phyloP scores from a whole-genome alignment of 1,140 invertebrate genomes.

The Dendroctonus ponderosae region DNA sequence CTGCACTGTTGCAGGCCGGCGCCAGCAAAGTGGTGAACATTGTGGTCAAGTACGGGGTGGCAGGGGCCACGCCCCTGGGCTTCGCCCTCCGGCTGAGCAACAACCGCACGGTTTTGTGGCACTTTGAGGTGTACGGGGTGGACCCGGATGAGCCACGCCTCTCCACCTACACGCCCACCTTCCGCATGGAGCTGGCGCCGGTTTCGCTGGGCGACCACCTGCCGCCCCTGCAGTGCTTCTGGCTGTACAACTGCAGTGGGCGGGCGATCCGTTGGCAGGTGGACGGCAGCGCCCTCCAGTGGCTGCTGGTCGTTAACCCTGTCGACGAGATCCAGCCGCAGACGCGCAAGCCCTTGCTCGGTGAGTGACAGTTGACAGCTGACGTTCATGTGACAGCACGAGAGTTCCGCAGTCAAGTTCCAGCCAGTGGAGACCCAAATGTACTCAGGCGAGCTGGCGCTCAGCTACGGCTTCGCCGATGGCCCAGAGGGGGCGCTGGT shows the following conservation, averaged over 20 bases:
- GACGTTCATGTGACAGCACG: neutral
- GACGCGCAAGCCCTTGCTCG: slow-evolving; percentile 4
- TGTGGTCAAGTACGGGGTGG: slow-evolving; percentile 7
- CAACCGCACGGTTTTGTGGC: neutral
- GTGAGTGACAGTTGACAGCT: neutral
- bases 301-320: slow-evolving; percentile 13
- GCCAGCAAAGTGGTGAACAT: slow-evolving; percentile 9
- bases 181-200: slow-evolving; percentile 4
- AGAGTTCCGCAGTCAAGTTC: slow-evolving; percentile 10
- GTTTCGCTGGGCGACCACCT: slow-evolving; percentile 17
- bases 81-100: slow-evolving; percentile 8
- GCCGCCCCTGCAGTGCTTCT: slow-evolving; percentile 16
- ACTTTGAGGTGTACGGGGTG: slow-evolving; percentile 11
- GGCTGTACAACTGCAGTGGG: slow-evolving; percentile 21
- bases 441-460: slow-evolving; percentile 5
- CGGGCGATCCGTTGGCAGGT: slow-evolving; percentile 9
- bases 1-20: slow-evolving; percentile 2
- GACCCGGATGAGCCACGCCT: neutral
- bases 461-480: neutral
- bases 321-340: slow-evolving; percentile 11
- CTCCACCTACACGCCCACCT: neutral
- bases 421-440: slow-evolving; percentile 23
- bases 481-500: neutral
- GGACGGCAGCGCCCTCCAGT: neutral
- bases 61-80: neutral